Evolutionary conservation across 2,888 invertebrate species (phyloP), one percentile per base, ranked within the genome.

Genomic region (Drosophila parthenogenetica): DNA sequence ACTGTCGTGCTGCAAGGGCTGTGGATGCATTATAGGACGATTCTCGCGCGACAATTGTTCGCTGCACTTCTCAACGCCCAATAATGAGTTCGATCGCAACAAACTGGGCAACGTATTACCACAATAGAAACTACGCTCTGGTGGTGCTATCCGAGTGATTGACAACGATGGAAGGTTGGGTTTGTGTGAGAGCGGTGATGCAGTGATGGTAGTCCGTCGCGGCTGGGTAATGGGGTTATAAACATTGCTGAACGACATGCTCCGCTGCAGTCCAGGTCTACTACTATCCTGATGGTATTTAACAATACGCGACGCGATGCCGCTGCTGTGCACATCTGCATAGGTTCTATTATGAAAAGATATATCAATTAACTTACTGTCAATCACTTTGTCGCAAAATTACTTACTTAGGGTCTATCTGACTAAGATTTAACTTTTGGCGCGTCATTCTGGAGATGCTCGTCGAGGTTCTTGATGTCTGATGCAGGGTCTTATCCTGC

Each of bases 241-340:
- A 0, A 91, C 62, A 66, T 88, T 91, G 19, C 80, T 89, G 16
- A 82, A 79, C 0, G 92, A 92, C 61, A 90, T 72, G 61, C 92
- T 92, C 14, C 92, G 85, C 62, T 90, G 91, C n/a, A 92, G 50
- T n/a, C 86, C 86, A 11, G 64, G 35, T 5, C 13, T 32, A 70
- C 79, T 86, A 42, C 77, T 87, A 19, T 93, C 92, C 73, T 92
- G 92, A 69, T 93, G 92, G 69, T 94, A 94, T 73, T 92, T 92
- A 0, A 93, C 93, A 65, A 93, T 91, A 8, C 94, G 91, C n/a
- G 92, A 91, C 1, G 93, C 89, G 55, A 93, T 80, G 0, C 94
- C 94, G 49, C 93, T 93, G 79, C 93, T 94, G 81, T 93, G 93
- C 3, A 93, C 92, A 80, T 94, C 93, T 13, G 93, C 93, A 77